Base-by-base conservation (phyloP, 2,888 invertebrate species). In the Drosophila ochracea region DNA sequence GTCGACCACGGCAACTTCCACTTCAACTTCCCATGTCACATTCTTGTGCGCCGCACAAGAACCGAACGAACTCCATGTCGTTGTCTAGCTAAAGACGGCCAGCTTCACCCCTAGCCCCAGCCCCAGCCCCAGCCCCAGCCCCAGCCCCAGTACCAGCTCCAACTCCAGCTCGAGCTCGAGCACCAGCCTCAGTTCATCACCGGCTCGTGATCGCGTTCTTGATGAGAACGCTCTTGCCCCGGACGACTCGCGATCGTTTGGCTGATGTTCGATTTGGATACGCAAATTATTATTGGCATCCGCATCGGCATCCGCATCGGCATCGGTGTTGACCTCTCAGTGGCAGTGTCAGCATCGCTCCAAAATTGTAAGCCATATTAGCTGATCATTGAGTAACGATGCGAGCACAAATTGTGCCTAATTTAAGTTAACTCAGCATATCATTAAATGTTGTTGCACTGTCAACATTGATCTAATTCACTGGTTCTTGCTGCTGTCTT, bases 21-120 rank as follows among this genome's bases (percentile, higher is more conserved):
- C 78, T 85, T 85, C 63, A 87, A 74, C 80, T 82, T 80, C 74
- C 73, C 84, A 82, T 85, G 87, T 82, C 87, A 87, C 86, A 87
- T 84, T 86, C 75, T 82, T 78, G 69, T 79, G 85, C 73, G 73
- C 76, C 75, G 76, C 73, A 80, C 72, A 76, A 83, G 82, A 82
- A 83, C 53, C 74, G 74, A 82, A 77, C 82, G 68, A 80, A 77
- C 75, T 78, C 75, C 65, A 73, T 71, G 82, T 82, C 35, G 25
- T 28, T 47, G 47, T 47, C 82, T 67, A 82, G 78, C 76, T 79
- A 66, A 72, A 78, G 78, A 78, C 75, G 68, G 73, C 70, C 78
- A 28, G 16, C 52, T 5, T n/a, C 55, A 47, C 16, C 49, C n/a
- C 21, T 35, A 49, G n/a, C 41, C 41, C 41, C 39, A 25, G 7